Conservation (phyloP, 2,113 vertebrate species). For the Strix aluco region DNA sequence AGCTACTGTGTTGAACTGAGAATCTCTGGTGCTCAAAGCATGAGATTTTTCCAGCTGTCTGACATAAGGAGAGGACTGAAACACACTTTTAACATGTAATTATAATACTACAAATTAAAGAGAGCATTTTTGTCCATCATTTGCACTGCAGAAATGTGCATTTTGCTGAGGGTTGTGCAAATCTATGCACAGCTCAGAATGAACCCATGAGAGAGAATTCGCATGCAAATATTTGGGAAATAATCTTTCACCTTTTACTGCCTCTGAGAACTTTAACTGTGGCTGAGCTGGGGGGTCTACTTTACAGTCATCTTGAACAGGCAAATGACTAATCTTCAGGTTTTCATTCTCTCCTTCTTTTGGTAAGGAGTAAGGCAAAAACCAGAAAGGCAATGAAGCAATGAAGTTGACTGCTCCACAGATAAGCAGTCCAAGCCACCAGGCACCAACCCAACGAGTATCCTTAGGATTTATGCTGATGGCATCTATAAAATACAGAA, state of each 20-base stretch:
- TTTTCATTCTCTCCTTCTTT: conserved; percentile 51
- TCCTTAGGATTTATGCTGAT: conserved; percentile 87
- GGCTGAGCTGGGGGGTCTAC: background rate
- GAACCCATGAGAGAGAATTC: background rate
- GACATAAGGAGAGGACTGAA: background rate
- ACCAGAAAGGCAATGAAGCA: conserved; percentile 89
- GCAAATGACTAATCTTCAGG: background rate
- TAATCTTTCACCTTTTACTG: conserved; percentile 57
- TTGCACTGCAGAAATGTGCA: background rate
- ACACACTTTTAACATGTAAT: background rate
- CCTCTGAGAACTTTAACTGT: conserved; percentile 48
- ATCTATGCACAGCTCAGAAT: background rate
- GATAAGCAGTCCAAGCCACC: conserved; percentile 90
- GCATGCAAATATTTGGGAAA: background rate
- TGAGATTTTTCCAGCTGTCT: background rate
- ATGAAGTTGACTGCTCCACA: conserved; percentile 78
- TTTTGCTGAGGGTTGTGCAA: background rate
- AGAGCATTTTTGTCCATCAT: background rate
- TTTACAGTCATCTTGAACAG: conserved; percentile 26
- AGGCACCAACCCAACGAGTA: conserved; percentile 92
- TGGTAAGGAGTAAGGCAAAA: conserved; percentile 78
- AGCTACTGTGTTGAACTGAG: background rate
- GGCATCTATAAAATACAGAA: conserved; percentile 71
- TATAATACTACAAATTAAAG: background rate
- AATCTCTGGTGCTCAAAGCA: background rate